phyloP scores from a whole-genome alignment of 2,113 vertebrate genomes.

The Malurus melanocephalus region DNA sequence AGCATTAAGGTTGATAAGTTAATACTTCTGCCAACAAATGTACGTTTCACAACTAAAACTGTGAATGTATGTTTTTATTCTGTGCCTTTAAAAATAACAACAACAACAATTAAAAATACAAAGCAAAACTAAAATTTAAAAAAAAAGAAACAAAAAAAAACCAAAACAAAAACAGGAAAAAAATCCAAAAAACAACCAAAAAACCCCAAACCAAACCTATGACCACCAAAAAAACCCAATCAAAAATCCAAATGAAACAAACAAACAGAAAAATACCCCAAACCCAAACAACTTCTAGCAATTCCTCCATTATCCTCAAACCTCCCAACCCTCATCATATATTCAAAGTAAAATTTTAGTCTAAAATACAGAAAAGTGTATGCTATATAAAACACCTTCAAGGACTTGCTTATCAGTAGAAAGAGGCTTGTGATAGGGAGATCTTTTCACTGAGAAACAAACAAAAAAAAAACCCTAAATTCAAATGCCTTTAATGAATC shows the following conservation, averaged over 20 bases:
- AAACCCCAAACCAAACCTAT: too few species aligned
- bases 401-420: background rate
- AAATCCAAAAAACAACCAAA: too few species aligned
- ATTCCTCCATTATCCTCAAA: background rate
- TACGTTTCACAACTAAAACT: background rate
- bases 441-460: background rate
- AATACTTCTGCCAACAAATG: background rate
- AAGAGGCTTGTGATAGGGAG: background rate
- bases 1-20: background rate
- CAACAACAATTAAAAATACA: background rate
- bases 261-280: background rate
- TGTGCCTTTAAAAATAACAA: background rate
- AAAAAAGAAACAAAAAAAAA: background rate
- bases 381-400: background rate
- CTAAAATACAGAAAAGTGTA: background rate
- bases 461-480: background rate
- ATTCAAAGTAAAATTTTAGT: background rate
- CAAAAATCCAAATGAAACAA: background rate
- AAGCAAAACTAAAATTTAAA: too few species aligned
- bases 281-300: fast-evolving
- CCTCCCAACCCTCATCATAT: background rate
- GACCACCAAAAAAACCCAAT: too few species aligned
- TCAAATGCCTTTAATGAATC: background rate
- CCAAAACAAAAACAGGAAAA: background rate
- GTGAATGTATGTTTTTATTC: background rate